Base-by-base conservation (phyloP, 2,888 invertebrate species). In the Rhagophthalmus giganteus region DNA sequence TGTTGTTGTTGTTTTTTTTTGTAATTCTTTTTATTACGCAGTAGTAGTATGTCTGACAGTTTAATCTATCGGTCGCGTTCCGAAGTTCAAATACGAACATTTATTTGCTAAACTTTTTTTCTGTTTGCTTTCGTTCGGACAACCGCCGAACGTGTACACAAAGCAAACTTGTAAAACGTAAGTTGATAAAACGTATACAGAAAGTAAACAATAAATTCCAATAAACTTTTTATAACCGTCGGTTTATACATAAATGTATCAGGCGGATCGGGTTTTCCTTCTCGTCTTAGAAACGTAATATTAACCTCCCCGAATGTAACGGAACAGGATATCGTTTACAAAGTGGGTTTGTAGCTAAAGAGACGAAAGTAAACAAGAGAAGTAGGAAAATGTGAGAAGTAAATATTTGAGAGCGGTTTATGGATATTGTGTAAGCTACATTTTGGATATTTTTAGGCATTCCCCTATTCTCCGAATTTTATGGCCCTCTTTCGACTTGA, bases 301-400 rank as follows among this genome's bases (percentile, higher is more conserved):
- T 51, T 57, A 57, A 55, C 52, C 59, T 59, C 35, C 47, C 55
- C 49, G 59, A 52, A 55, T 57, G 47, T 32, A 50, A 34, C 48
- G 25, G 46, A 38, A 55, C 54, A 56, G 52, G 58, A 57, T 50
- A 63, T 59, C 62, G 60, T 61, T 62, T 62, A 59, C 59, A 58
- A 61, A 61, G 55, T 51, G 55, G 56, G 42, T 55, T 60, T 55
- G 56, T 44, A 54, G 54, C 53, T 52, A 54, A 52, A 57, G 55
- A 56, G 59, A 57, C 55, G 50, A 55, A 61, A 47, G 60, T 60
- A 64, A 62, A 64, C 62, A 64, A 58, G 56, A 59, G 55, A 61
- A 58, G 58, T 59, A 60, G 60, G 58, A 61, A 63, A 64, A 60
- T 57, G 57, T 57, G 57, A 51, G 45, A 45, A 52, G 57, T 55